Base-by-base conservation (phyloP, 92 coral and sea anemone species). In the Porites cylindrica region DNA sequence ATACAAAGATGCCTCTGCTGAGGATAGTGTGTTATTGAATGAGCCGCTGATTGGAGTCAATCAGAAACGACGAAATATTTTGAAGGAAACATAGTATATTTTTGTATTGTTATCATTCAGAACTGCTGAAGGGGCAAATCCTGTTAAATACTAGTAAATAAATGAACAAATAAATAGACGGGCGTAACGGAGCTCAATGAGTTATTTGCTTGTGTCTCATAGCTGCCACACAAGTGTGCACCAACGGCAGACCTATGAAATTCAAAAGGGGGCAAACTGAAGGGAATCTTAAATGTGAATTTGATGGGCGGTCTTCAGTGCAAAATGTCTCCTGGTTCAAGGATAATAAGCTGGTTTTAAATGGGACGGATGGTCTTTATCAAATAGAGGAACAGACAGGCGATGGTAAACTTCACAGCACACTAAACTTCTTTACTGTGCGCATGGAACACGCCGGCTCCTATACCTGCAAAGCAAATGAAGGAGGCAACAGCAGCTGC, bases 341-440 rank as follows among this genome's bases (percentile, higher is more conserved):
- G 6, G 62, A 16, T 51, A 19, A 47, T 17, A 51, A 72, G 6
- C 13, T 1, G 3, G 1, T 72, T 1, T 2, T 1, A 1, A 72
- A 72, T 72, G 77, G 77, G 18, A 72, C 77, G 9, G 14, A 50
- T 8, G 77, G 77, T 2, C 77, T 72, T 72, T 72, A 72, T n/a
- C 77, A 72, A 47, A 38, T 21, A 19, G 51, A 50, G 9, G 77
- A 43, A 50, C 77, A 72, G 77, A n/a, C 51, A 47, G n/a, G 13
- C 18, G 23, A 50, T 51, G 77, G 2, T 50, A 47, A 4, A 16
- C 21, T 51, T n/a, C 77, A 60, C 26, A 72, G 77, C 77, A 50
- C 60, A 10, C 77, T 72, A 47, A 58, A 72, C 18, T 72, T 72
- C 54, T 20, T 14, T 1, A 3, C 21, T n/a, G 77, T 72, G 12